These are phyloP conservation scores for Australoheros scitulus DNA, from an alignment of 2,113 vertebrate species.

Conservation along the genomic window DNA sequence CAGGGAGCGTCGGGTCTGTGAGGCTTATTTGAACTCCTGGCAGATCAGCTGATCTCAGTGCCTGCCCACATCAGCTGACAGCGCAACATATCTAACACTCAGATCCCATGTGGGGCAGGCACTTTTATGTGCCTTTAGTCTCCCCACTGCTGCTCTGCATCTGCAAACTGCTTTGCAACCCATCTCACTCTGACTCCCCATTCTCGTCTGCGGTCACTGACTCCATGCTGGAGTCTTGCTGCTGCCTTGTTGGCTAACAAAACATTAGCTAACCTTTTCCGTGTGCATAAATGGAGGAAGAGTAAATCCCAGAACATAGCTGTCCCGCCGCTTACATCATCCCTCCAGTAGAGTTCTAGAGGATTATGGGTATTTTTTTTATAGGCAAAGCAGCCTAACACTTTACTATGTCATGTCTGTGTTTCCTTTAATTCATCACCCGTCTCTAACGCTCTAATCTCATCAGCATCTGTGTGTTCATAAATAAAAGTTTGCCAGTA, in stretches of 20 bases:
- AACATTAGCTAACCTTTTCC: neutral
- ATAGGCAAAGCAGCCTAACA: neutral
- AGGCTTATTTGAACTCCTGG: neutral
- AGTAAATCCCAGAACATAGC: neutral
- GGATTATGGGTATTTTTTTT: no score
- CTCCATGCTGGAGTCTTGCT: neutral
- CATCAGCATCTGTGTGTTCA: neutral
- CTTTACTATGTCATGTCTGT: fast-evolving
- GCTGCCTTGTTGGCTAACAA: neutral
- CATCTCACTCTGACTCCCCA: neutral
- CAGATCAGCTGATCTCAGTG: no score
- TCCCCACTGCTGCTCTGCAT: neutral
- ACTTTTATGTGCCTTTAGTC: neutral
- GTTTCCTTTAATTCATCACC: neutral
- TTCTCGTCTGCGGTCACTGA: neutral
- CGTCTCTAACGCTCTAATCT: neutral
- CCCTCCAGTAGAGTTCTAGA: no score
- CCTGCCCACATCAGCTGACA: neutral
- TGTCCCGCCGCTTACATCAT: no score
- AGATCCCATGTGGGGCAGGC: neutral
- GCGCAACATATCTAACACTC: neutral
- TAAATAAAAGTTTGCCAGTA: neutral
- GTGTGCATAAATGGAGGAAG: neutral
- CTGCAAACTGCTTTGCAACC: neutral
- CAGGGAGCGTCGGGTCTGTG: no score